phyloP scores from a whole-genome alignment of 2,888 invertebrate species.

The Helleia helle region DNA sequence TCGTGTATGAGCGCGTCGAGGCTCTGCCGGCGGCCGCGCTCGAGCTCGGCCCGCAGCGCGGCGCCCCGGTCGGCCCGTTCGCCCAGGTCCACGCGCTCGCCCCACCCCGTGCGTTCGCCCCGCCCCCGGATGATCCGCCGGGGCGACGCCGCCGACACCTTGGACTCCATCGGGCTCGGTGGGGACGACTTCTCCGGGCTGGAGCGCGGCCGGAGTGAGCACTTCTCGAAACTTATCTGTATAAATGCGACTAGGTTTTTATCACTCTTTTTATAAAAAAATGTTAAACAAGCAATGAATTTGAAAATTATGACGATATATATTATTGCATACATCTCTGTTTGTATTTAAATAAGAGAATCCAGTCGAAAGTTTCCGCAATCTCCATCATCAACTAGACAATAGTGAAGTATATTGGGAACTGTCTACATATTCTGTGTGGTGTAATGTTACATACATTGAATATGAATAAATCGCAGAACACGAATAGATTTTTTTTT shows the following conservation, averaged over 20 bases:
- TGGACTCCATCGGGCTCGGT: constrained; percentile 44
- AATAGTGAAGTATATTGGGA: no score
- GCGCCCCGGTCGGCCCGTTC: constrained; percentile 25
- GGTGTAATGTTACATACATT: no score
- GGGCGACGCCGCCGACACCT: constrained; percentile 34
- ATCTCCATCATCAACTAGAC: no score
- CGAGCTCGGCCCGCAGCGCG: constrained; percentile 35
- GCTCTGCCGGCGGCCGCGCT: constrained; percentile 77
- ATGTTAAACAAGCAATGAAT: no score
- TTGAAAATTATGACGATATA: no score
- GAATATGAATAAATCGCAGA: no score
- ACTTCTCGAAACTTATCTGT: constrained; percentile 70
- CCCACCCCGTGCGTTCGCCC: not conserved
- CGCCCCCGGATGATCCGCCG: constrained; percentile 27
- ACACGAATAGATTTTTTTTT: no score
- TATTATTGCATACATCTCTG: no score
- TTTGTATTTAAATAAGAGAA: not conserved
- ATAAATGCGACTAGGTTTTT: no score
- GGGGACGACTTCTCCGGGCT: constrained; percentile 51
- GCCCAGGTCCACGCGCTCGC: not conserved
- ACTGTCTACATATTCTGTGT: no score
- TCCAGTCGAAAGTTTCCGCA: no score
- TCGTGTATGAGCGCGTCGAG: constrained; percentile 83
- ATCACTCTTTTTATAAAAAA: no score
- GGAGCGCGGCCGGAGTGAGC: constrained; percentile 58